phyloP scores from a whole-genome alignment of 2,113 vertebrate species.

The Cisticola juncidis region DNA sequence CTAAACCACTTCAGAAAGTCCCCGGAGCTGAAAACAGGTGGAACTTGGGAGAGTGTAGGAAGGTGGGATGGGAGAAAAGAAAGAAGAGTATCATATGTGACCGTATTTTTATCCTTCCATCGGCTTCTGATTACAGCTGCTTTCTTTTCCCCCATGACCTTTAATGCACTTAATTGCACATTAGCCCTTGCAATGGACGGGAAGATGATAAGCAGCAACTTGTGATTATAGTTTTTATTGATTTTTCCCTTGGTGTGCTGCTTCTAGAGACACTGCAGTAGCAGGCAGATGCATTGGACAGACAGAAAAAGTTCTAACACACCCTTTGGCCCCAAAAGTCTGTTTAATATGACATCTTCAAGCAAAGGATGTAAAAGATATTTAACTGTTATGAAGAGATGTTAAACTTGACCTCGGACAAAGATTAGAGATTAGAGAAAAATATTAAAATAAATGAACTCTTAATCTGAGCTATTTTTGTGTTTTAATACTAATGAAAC shows the following conservation, averaged over 20 bases:
- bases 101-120: neutral
- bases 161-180: slow-evolving; percentile 45
- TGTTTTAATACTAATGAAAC: neutral
- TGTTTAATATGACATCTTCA: neutral
- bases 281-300: neutral
- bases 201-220: slow-evolving; percentile 48
- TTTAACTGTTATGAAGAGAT: neutral
- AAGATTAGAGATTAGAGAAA: neutral
- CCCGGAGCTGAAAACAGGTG: neutral
- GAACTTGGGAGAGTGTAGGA: neutral
- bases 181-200: neutral
- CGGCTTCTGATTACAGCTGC: neutral
- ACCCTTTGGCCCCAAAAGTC: neutral
- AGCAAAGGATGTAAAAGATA: neutral
- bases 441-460: neutral
- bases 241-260: slow-evolving; percentile 17
- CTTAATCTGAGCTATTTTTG: neutral
- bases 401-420: neutral
- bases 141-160: neutral
- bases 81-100: neutral
- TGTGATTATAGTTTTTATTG: neutral
- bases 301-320: neutral
- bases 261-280: neutral
- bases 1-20: neutral
- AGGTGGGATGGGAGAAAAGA: neutral